phyloP scores from a whole-genome alignment of 2,888 invertebrate genomes.

The Xestia sexstrigata region DNA sequence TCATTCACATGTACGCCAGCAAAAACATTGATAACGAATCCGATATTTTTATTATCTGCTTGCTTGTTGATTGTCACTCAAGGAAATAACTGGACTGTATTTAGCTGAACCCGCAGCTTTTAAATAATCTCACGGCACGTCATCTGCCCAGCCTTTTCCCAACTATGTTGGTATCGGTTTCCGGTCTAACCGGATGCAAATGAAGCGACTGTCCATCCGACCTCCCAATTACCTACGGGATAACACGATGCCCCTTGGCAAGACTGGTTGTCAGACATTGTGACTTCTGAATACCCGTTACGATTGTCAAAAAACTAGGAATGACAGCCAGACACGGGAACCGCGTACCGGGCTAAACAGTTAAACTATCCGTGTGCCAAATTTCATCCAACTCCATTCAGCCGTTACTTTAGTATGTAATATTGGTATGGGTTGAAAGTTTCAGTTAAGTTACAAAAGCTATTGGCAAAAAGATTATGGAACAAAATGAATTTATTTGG shows the following conservation, averaged over 20 bases:
- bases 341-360: neutral
- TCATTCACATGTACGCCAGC: slow-evolving; percentile 9
- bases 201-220: neutral
- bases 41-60: slow-evolving; percentile 26
- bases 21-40: slow-evolving; percentile 34
- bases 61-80: slow-evolving; percentile 9
- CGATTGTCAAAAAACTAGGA: neutral
- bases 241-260: neutral
- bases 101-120: neutral
- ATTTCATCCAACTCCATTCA: neutral
- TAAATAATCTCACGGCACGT: neutral
- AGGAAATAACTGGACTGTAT: neutral
- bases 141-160: neutral
- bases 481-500: neutral
- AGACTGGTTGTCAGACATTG: neutral
- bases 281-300: neutral
- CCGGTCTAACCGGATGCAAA: neutral
- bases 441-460: neutral
- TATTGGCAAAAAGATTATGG: neutral
- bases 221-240: too few relatives aligned
- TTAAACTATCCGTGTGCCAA: neutral
- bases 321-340: neutral
- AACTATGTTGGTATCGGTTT: neutral
- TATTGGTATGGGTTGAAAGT: neutral
- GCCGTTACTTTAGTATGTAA: neutral